These are phyloP conservation scores for Nephrotoma flavescens DNA, from an alignment of 2,888 invertebrate species.

Conservation along the genomic window DNA sequence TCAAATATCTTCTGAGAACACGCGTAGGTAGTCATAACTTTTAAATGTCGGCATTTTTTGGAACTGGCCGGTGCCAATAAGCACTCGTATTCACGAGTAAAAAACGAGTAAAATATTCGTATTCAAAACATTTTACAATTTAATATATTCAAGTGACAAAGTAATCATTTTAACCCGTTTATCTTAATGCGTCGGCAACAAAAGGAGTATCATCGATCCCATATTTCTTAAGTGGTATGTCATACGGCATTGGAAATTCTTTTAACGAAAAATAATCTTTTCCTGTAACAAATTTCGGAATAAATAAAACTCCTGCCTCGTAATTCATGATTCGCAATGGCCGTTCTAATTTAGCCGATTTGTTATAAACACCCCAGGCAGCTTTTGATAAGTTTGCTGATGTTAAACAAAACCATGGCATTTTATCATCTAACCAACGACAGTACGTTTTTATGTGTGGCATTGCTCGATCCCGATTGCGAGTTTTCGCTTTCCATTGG, in stretches of 20 bases:
- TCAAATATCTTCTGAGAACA: too few species aligned
- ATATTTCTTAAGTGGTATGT: conserved; percentile 65
- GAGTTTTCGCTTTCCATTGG: conserved; percentile 66
- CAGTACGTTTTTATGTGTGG: conserved; percentile 92
- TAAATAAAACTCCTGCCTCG: conserved; percentile 79
- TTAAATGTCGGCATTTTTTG: too few species aligned
- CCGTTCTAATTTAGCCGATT: conserved; percentile 38
- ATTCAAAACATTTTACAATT: not conserved
- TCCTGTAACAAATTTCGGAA: conserved; percentile 71
- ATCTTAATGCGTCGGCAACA: conserved; percentile 11
- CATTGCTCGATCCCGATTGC: conserved; percentile 65
- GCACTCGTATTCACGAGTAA: too few species aligned
- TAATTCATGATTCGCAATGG: conserved; percentile 64
- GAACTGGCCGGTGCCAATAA: too few species aligned
- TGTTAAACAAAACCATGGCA: conserved; percentile 70
- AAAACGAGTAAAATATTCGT: too few species aligned
- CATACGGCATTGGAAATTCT: conserved; percentile 58
- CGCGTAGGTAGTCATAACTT: too few species aligned
- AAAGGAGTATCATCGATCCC: conserved; percentile 52
- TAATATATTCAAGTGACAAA: not conserved
- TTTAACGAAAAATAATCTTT: conserved; percentile 41
- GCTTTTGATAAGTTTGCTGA: conserved; percentile 95
- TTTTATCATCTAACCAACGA: conserved; percentile 50
- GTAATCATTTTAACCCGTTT: not conserved
- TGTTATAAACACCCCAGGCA: conserved; percentile 75